Percentiles rank a stretch among this genome's conserved stretches.
These are phyloP conservation scores for Diadumene lineata DNA, from an alignment of 92 coral and sea anemone species.

Conservation along the genomic window DNA sequence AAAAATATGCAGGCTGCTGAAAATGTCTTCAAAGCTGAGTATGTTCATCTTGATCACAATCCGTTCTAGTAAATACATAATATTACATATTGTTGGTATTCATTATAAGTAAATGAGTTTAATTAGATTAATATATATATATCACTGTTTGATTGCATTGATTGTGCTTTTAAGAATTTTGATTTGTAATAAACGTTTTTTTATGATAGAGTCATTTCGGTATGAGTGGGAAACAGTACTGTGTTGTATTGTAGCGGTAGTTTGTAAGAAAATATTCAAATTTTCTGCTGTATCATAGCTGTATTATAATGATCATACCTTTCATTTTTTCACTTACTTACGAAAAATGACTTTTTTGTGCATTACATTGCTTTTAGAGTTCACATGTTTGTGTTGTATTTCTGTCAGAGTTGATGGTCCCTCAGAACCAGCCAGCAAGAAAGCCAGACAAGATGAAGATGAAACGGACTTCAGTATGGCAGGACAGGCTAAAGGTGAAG, in stretches of 20 bases:
- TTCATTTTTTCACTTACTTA: too few species aligned
- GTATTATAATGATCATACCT: too few species aligned
- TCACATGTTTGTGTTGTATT: neutral
- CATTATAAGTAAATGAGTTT: too few species aligned
- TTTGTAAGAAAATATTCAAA: too few species aligned
- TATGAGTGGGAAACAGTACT: too few species aligned
- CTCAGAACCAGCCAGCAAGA: constrained; percentile 66
- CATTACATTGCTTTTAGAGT: too few species aligned
- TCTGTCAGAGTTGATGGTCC: constrained; percentile 41
- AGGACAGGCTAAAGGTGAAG: constrained; percentile 72
- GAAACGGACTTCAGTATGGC: constrained; percentile 94
- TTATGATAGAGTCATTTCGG: neutral
- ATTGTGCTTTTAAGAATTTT: neutral
- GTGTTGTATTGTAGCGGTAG: too few species aligned
- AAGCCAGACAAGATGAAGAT: constrained; percentile 57
- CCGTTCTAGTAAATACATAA: neutral
- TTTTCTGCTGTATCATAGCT: too few species aligned
- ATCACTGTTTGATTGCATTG: too few species aligned
- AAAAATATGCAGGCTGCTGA: constrained; percentile 67
- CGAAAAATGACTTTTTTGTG: too few species aligned
- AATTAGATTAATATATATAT: too few species aligned
- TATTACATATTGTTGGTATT: neutral
- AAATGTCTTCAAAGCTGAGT: constrained; percentile 78
- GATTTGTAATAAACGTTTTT: neutral
- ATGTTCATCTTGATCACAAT: constrained; percentile 5